phyloP scores from a whole-genome alignment of 2,113 vertebrate species.

The Prunella himalayana region DNA sequence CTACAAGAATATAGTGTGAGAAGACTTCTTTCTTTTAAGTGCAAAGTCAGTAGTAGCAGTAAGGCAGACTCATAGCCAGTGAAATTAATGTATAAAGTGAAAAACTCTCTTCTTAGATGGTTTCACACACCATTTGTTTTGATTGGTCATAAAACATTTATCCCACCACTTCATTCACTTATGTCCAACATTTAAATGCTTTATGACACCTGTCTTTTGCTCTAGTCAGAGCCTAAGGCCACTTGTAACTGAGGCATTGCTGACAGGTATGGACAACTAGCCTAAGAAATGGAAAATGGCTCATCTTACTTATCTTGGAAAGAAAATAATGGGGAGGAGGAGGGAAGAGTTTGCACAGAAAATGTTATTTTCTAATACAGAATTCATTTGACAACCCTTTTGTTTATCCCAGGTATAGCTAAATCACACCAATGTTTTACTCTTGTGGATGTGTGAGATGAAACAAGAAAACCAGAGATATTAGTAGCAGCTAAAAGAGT shows the following conservation, averaged over 20 bases:
- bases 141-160: background rate
- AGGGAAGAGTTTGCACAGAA: background rate
- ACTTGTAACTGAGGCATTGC: background rate
- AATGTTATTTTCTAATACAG: background rate
- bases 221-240: background rate
- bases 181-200: background rate
- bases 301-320: background rate
- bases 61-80: background rate
- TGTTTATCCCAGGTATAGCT: background rate
- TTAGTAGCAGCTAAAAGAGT: background rate
- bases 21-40: background rate
- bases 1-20: background rate
- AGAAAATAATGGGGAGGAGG: background rate
- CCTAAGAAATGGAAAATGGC: background rate
- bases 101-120: background rate
- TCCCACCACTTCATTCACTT: background rate
- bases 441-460: background rate
- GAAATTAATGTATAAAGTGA: background rate
- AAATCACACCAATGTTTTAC: background rate
- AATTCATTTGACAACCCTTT: background rate
- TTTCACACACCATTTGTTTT: background rate
- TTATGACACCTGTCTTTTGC: background rate
- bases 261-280: background rate
- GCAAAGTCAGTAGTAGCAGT: background rate
- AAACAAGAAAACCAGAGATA: background rate